A percentile compares a stretch with the other conserved stretches of the same genome.
phyloP scores from a whole-genome alignment of 2,888 invertebrate genomes.

The Epinotia nisella region DNA sequence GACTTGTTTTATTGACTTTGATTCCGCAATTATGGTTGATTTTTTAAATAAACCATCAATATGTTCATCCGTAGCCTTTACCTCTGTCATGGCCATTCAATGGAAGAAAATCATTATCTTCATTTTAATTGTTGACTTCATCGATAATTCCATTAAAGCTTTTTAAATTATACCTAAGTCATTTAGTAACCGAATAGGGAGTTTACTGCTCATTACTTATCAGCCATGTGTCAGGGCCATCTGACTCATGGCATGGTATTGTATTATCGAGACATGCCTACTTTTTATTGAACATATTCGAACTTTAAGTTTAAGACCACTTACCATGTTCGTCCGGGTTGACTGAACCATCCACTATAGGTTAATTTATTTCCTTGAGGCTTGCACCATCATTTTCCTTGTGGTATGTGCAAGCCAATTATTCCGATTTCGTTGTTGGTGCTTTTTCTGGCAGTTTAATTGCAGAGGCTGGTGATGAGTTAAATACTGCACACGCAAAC shows the following conservation, averaged over 20 bases:
- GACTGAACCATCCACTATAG: slow-evolving; percentile 22
- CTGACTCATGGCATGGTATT: slow-evolving; percentile 27
- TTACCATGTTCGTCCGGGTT: slow-evolving; percentile 21
- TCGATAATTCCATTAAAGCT: not conserved
- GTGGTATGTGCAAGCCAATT: slow-evolving; percentile 1
- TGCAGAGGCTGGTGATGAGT: not conserved
- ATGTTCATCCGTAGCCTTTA: not conserved
- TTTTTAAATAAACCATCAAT: too few relatives aligned
- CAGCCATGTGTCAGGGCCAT: not conserved
- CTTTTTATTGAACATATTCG: slow-evolving; percentile 27
- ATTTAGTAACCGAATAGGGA: not conserved
- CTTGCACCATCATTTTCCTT: slow-evolving; percentile 15
- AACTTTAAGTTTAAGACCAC: slow-evolving; percentile 24
- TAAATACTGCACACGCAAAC: slow-evolving; percentile 12
- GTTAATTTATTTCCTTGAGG: slow-evolving; percentile 31
- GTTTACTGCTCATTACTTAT: slow-evolving; percentile 3
- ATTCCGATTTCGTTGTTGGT: slow-evolving; percentile 17
- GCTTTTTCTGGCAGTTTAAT: slow-evolving; percentile 28
- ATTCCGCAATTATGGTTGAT: too few relatives aligned
- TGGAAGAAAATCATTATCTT: not conserved
- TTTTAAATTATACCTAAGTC: slow-evolving; percentile 3
- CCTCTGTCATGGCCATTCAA: not conserved
- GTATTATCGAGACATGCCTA: slow-evolving; percentile 17
- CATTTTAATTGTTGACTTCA: not conserved
- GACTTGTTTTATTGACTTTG: too few relatives aligned